Evolutionary conservation across 2,113 vertebrate species (phyloP).

Genomic region (Phrynosoma platyrhinos): DNA sequence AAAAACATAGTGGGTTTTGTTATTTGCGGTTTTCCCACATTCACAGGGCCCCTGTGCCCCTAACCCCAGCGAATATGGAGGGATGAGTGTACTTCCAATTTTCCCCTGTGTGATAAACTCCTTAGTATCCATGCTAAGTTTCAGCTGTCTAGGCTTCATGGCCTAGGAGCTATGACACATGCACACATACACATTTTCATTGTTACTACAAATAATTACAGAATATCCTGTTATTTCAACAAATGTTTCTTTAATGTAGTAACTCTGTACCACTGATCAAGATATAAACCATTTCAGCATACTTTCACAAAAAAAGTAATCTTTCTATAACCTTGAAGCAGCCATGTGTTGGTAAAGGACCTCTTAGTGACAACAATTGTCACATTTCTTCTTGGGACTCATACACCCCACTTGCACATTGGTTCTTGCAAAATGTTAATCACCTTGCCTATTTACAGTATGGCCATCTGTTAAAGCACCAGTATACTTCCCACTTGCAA

Average conservation of each 20-base stretch:
- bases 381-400: slow-evolving; percentile 37
- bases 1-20: too few relatives aligned
- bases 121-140: too few relatives aligned
- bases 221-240: not conserved
- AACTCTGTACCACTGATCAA: not conserved
- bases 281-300: not conserved
- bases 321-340: not conserved
- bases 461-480: slow-evolving; percentile 57
- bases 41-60: too few relatives aligned
- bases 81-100: too few relatives aligned
- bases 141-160: too few relatives aligned
- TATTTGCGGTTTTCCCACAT: too few relatives aligned
- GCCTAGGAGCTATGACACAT: too few relatives aligned
- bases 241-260: not conserved
- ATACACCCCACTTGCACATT: slow-evolving; percentile 31
- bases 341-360: slow-evolving; percentile 23
- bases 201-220: too few relatives aligned
- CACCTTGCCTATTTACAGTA: slow-evolving; percentile 49
- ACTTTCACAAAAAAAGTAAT: slow-evolving; percentile 11
- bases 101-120: too few relatives aligned
- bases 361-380: slow-evolving; percentile 35
- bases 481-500: slow-evolving; percentile 47
- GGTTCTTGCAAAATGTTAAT: not conserved
- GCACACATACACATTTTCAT: too few relatives aligned
- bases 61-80: too few relatives aligned